Percentiles rank a stretch among this genome's conserved stretches.
Evolutionary conservation across 37 sponge, comb jelly and placozoan species (phyloP).

Genomic region (Beroe ovata): DNA sequence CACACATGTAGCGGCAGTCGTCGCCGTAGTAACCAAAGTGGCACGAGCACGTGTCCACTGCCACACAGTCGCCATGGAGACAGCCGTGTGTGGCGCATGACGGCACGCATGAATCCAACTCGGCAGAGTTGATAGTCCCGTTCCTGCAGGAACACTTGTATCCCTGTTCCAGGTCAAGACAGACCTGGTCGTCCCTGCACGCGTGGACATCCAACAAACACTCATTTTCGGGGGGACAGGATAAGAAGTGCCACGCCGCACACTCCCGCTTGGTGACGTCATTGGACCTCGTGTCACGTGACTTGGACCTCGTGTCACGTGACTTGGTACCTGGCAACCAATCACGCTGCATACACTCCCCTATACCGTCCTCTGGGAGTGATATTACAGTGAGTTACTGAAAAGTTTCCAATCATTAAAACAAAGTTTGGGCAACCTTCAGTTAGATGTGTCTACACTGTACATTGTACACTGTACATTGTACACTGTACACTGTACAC

Average conservation of each 20-base stretch:
- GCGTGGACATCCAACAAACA: slow-evolving; percentile 49
- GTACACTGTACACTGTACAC: too few species aligned
- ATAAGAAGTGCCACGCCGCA: slow-evolving; percentile 5
- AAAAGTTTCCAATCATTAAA: too few species aligned
- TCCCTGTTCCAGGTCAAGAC: slow-evolving; percentile 27
- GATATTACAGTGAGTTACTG: too few species aligned
- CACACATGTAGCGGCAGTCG: slow-evolving; percentile 2
- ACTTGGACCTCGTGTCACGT: not conserved
- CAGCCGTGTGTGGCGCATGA: slow-evolving; percentile 1
- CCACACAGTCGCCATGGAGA: slow-evolving; percentile 23
- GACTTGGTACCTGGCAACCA: not conserved
- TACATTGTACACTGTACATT: too few species aligned
- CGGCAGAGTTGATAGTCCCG: slow-evolving; percentile 9
- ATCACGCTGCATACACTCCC: slow-evolving; percentile 12
- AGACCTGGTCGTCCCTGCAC: slow-evolving; percentile 58
- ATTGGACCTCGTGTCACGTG: not conserved
- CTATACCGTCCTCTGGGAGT: not conserved
- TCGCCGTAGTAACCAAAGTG: slow-evolving; percentile 15
- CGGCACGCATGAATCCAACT: slow-evolving; percentile 28
- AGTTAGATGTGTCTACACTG: too few species aligned
- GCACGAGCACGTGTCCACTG: slow-evolving; percentile 5
- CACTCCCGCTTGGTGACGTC: not conserved
- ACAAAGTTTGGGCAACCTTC: too few species aligned
- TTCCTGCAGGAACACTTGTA: slow-evolving; percentile 41
- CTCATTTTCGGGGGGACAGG: slow-evolving; percentile 52